A percentile compares a stretch with the other conserved stretches of the same genome.
Evolutionary conservation across 2,888 invertebrate species (phyloP).

Genomic region (Ichneumon xanthorius): DNA sequence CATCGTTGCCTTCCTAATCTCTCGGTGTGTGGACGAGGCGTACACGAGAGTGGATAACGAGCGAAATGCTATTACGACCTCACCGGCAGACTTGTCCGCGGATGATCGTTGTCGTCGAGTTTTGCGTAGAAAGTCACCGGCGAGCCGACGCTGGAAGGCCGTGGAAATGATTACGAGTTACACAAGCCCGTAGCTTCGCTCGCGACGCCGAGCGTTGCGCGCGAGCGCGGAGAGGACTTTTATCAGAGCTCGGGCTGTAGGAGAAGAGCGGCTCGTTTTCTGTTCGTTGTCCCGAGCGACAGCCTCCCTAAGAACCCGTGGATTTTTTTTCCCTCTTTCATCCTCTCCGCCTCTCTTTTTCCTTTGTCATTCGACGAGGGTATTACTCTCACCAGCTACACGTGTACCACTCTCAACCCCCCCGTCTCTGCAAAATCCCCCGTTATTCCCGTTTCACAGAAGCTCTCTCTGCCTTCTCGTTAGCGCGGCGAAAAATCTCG

Average conservation of each 20-base stretch:
- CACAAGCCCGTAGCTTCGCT: conserved; percentile 63
- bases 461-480: conserved; percentile 4
- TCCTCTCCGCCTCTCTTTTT: conserved; percentile 5
- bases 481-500: conserved; percentile 24
- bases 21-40: neutral
- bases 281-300: conserved; percentile 56
- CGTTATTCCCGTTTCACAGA: conserved; percentile 24
- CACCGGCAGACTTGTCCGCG: conserved; percentile 31
- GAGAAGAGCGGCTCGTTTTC: conserved; percentile 24
- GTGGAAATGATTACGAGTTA: conserved; percentile 76
- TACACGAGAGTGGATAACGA: conserved; percentile 11
- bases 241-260: conserved; percentile 7
- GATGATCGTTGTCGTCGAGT: conserved; percentile 39
- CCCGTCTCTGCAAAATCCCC: conserved; percentile 11
- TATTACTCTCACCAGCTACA: conserved; percentile 25
- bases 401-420: conserved; percentile 29
- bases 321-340: conserved; percentile 17
- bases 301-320: conserved; percentile 28
- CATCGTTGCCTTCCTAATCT: neutral
- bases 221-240: conserved; percentile 80
- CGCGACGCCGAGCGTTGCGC: conserved; percentile 81
- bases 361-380: conserved; percentile 29
- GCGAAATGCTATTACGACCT: conserved; percentile 31
- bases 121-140: conserved; percentile 67
- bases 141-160: conserved; percentile 73